Conservation (phyloP, 2,113 vertebrate genomes). For the Lepidothrix coronata region DNA sequence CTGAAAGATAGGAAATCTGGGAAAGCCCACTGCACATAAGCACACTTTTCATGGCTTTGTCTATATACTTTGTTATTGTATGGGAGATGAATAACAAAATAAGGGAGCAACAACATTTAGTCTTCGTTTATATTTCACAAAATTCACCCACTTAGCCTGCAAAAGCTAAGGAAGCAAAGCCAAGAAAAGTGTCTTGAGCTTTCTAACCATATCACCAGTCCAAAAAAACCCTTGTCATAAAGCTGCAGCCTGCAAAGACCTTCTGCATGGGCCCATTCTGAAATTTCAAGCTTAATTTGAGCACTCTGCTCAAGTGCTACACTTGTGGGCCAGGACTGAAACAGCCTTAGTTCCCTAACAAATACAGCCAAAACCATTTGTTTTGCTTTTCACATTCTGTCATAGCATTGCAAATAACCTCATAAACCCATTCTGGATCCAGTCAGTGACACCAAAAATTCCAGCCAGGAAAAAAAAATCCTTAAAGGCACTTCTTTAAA, state of each 20-base stretch:
- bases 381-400: background rate
- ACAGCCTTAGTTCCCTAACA: background rate
- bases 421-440: background rate
- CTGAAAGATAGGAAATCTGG: background rate
- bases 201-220: background rate
- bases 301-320: background rate
- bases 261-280: background rate
- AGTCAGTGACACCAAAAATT: background rate
- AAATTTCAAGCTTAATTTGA: background rate
- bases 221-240: background rate
- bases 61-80: background rate
- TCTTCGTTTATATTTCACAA: background rate
- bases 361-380: background rate
- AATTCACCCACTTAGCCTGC: background rate
- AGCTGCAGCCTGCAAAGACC: background rate
- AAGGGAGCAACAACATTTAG: fast-evolving
- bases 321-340: background rate
- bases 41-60: background rate
- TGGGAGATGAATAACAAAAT: background rate
- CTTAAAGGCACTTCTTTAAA: background rate
- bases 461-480: background rate
- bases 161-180: background rate
- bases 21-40: background rate
- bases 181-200: background rate
- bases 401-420: background rate